These are phyloP conservation scores for Porites evermanni DNA, from an alignment of 92 coral and sea anemone species.

Conservation along the genomic window DNA sequence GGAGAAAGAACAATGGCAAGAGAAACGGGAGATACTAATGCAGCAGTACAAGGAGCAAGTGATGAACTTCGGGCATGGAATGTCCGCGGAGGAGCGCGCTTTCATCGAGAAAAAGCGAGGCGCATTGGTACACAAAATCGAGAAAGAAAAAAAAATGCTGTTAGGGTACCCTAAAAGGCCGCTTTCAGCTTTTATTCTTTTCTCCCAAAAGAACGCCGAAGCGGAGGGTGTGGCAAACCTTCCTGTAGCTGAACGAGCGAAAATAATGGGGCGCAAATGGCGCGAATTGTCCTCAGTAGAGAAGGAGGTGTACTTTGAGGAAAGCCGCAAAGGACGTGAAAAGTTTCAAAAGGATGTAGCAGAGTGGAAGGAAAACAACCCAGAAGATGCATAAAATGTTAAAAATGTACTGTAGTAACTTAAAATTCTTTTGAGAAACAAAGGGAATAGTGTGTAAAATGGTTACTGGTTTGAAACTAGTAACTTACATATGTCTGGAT, in stretches of 20 bases:
- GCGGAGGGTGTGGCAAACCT: conserved; percentile 10
- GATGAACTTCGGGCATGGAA: conserved; percentile 43
- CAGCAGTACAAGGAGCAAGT: conserved; percentile 65
- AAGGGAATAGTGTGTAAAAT: too few species aligned
- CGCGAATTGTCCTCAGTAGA: conserved; percentile 8
- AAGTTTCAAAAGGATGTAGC: conserved; percentile 72
- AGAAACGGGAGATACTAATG: conserved; percentile 47
- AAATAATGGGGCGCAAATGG: conserved; percentile 34
- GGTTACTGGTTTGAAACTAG: too few species aligned
- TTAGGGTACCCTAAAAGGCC: conserved; percentile 75
- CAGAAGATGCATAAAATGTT: conserved; percentile 4
- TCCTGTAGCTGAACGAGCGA: conserved; percentile 7
- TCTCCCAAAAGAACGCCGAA: conserved; percentile 55
- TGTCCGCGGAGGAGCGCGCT: conserved; percentile 64
- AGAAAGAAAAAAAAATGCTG: conserved; percentile 59
- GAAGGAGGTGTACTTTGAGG: conserved; percentile 43
- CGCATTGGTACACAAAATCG: conserved; percentile 58
- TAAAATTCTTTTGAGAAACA: too few species aligned
- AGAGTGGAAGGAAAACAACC: conserved; percentile 75
- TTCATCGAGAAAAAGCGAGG: conserved; percentile 48
- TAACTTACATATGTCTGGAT: too few species aligned
- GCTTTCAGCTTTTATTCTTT: conserved; percentile 54
- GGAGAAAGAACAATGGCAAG: conserved; percentile 49
- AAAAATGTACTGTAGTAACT: not conserved
- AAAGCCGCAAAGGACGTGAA: conserved; percentile 53